These are phyloP conservation scores for Bombus sylvicola DNA, from an alignment of 1,140 invertebrate species.

Conservation along the genomic window DNA sequence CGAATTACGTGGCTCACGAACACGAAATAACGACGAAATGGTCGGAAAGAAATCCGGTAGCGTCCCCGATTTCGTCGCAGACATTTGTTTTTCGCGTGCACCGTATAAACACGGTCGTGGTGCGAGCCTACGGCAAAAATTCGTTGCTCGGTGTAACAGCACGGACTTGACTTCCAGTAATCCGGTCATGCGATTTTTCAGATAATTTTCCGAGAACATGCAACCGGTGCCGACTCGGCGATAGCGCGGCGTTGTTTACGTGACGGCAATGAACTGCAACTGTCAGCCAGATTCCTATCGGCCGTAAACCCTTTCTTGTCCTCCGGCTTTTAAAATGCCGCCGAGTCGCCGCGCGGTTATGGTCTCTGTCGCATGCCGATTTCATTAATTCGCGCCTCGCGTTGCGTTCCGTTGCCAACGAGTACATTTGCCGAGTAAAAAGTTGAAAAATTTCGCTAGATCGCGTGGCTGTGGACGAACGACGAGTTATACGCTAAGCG, in stretches of 20 bases:
- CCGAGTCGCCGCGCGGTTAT: neutral
- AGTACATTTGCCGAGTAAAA: neutral
- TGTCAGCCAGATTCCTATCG: conserved; percentile 1
- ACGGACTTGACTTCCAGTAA: neutral
- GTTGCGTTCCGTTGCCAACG: neutral
- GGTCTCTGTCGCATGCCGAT: neutral
- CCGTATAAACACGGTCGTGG: neutral
- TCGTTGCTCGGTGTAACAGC: neutral
- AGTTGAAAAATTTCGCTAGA: neutral
- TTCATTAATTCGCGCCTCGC: neutral
- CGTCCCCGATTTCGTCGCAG: too few relatives aligned
- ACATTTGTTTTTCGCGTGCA: too few relatives aligned
- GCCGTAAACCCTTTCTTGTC: neutral
- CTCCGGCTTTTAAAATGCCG: neutral
- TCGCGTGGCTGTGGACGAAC: neutral
- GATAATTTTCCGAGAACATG: conserved; percentile 4
- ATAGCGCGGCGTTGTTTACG: conserved; percentile 12
- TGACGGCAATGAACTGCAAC: neutral
- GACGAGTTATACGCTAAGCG: neutral
- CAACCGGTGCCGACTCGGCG: neutral
- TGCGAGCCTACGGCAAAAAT: neutral
- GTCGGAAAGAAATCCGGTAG: too few relatives aligned
- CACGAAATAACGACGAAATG: neutral
- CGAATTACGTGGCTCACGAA: neutral
- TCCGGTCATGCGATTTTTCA: conserved; percentile 5